phyloP scores from a whole-genome alignment of 2,797 vertebrate genomes.

The Muscicapa striata region DNA sequence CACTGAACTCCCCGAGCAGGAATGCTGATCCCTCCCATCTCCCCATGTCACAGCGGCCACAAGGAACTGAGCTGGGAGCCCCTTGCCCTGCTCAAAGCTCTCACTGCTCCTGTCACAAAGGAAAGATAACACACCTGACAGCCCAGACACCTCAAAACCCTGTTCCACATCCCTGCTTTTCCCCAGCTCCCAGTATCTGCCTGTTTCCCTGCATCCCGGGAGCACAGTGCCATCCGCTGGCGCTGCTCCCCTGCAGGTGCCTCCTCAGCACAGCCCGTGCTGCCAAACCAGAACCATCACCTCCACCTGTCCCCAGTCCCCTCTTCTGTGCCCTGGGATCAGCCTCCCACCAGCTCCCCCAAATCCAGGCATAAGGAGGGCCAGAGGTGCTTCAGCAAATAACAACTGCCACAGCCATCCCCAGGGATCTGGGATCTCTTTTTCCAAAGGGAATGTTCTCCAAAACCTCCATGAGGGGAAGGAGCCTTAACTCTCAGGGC shows the following conservation, averaged over 20 bases:
- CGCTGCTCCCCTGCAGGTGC: background rate
- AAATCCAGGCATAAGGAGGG: fast-evolving
- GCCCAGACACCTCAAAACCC: background rate
- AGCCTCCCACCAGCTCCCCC: background rate
- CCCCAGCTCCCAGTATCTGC: background rate
- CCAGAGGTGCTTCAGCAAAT: background rate
- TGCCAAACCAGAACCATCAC: background rate
- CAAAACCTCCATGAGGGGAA: background rate
- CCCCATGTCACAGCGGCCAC: fast-evolving
- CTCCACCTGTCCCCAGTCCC: background rate
- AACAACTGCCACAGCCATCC: fast-evolving
- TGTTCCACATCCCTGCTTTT: background rate
- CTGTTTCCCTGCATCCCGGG: background rate
- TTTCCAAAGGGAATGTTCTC: background rate
- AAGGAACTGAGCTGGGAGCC: background rate
- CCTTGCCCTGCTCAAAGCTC: background rate
- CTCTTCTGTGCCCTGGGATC: background rate
- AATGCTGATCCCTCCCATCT: too few relatives aligned
- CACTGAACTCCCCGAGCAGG: fast-evolving
- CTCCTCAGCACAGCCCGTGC: background rate
- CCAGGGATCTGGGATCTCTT: background rate
- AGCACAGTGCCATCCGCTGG: slow-evolving; percentile 52
- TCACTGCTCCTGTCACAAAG: background rate
- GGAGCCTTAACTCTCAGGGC: background rate
- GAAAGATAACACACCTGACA: background rate